Evolutionary conservation across 2,888 invertebrate genomes (phyloP).

Genomic region (Heliconius ismenius): DNA sequence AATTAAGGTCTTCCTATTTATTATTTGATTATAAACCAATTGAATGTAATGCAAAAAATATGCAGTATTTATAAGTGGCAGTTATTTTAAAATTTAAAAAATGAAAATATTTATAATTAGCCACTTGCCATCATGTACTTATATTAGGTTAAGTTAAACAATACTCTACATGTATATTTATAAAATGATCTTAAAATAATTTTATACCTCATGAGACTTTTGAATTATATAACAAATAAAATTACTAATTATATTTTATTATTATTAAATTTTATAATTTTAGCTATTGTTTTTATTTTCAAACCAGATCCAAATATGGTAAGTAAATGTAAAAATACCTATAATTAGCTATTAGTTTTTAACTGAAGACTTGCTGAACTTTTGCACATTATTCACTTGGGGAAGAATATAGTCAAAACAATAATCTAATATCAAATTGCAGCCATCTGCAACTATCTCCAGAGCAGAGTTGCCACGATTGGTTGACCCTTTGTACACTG

Average conservation of each 20-base stretch:
- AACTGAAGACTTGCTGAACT: too few species aligned
- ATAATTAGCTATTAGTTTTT: too few species aligned
- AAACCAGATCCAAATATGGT: neutral
- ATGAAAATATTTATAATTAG: neutral
- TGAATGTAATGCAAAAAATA: neutral
- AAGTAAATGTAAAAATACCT: neutral
- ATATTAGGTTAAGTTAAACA: conserved; percentile 28
- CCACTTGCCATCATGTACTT: conserved; percentile 44
- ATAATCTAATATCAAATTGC: too few species aligned
- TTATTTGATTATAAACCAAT: neutral
- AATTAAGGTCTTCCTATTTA: conserved; percentile 1
- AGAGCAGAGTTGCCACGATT: too few species aligned
- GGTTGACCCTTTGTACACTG: too few species aligned
- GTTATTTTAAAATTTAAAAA: neutral
- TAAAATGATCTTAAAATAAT: conserved; percentile 40
- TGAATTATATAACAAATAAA: conserved; percentile 21
- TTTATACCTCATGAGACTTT: conserved; percentile 35
- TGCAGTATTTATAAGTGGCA: conserved; percentile 7
- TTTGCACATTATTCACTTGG: too few species aligned
- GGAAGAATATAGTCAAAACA: too few species aligned
- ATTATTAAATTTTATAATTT: conserved; percentile 23
- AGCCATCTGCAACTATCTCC: too few species aligned
- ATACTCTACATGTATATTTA: conserved; percentile 35
- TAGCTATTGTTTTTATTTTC: conserved; percentile 1
- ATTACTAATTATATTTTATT: conserved; percentile 29